phyloP scores from a whole-genome alignment of 2,113 vertebrate species.

The Heliornis fulica region DNA sequence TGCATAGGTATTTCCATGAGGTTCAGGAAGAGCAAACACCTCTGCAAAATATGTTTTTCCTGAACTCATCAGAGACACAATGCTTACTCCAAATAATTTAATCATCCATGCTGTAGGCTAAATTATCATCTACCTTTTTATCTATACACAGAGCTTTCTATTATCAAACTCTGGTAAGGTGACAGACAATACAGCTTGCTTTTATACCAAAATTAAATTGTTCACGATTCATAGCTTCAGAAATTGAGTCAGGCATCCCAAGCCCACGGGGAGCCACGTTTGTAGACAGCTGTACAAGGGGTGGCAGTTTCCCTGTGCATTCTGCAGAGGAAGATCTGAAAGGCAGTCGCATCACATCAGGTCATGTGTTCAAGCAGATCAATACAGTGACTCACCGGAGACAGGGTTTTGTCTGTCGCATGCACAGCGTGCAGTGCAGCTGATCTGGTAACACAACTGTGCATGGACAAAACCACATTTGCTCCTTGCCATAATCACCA shows the following conservation, averaged over 20 bases:
- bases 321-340: not conserved
- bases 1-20: not conserved
- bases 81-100: not conserved
- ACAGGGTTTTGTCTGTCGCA: not conserved
- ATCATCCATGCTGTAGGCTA: not conserved
- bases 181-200: not conserved
- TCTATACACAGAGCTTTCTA: not conserved
- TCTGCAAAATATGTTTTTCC: not conserved
- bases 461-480: not conserved
- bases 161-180: not conserved
- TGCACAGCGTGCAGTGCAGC: not conserved
- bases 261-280: rapidly evolving
- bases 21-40: not conserved
- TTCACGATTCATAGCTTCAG: not conserved
- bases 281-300: not conserved
- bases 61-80: not conserved
- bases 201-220: not conserved
- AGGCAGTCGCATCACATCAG: not conserved
- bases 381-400: not conserved
- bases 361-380: not conserved
- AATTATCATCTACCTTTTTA: not conserved
- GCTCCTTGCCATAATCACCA: not conserved
- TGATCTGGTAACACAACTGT: not conserved
- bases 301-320: not conserved
- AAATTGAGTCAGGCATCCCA: not conserved